Evolutionary conservation across 2,113 vertebrate genomes (phyloP), one percentile per base, ranked within the genome.

Genomic region (Actinemys pallida): DNA sequence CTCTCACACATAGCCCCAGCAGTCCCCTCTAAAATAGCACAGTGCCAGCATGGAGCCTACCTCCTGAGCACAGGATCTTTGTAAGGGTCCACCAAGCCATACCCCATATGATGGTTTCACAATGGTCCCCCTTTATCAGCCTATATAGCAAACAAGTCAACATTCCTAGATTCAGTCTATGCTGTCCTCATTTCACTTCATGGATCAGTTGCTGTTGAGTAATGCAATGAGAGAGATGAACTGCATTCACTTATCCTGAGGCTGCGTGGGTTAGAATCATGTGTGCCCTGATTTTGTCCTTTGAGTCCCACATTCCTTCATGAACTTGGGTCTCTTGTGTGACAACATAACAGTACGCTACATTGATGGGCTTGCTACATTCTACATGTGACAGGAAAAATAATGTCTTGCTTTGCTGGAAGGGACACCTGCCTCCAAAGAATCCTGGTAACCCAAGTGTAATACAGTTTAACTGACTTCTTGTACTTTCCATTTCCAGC

Each of bases 121-220:
- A 92, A 79, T 16, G 88, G 31, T 59, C 87, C 80, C 79, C 11
- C 2, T 1, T 76, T 79, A 25, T 29, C 50, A 69, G 65, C 19
- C 85, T 80, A 3, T 19, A 45, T 0, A 0, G 47, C 59, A 69
- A 87, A 83, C 27, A 85, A 90, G 57, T 49, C 79, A n/a, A 1
- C 81, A 87, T 90, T 95, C 89, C 59, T 94, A 29, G 86, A 87
- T 92, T 90, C 92, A 31, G 50, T 83, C 69, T 5, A 16, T 76
- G 84, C 92, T 96, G 82, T 95, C 91, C 97, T 94, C 69, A 31
- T 97, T 97, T 88, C 92, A 94, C 91, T 95, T 80, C 50, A 5
- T 87, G 88, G 91, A 93, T 62, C 17, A 4, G 93, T 95, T 95
- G 86, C 95, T 94, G 31, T 86, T 90, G 93, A 82, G 65, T 1